Base-by-base conservation (phyloP, 2,113 vertebrate species). In the Microcebus tavaratra region DNA sequence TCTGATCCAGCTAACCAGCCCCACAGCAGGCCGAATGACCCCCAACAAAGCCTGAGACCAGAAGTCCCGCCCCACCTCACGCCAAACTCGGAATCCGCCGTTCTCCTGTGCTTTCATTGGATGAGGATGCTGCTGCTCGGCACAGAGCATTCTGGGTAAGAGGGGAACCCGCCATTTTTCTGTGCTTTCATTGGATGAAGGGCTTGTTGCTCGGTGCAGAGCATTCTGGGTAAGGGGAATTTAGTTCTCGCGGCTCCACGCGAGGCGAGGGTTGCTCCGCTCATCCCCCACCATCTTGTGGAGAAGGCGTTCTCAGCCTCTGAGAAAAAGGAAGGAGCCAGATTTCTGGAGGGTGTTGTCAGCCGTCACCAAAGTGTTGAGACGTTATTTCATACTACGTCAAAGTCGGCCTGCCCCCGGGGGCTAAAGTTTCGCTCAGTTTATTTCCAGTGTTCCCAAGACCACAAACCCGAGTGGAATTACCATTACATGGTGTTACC, bases 131-230 rank as follows among this genome's bases (percentile, higher is more conserved):
- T 3, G 50, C 39, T 34, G 5, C 42, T 68, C 61, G 0, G 18
- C 6, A 5, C 88, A 65, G 39, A 85, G 88, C 61, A 50, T 36
- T 85, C 80, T 90, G 93, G 79, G 93, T 76, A 84, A 76, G 73
- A 14, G 12, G 17, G 2, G 5, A 45, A 39, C 13, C 53, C 20
- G 0, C 12, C n/a, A 14, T 9, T 68, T 18, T 57, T 12, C 12
- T 29, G 36, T 2, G 17, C 36, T 21, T n/a, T 76, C 48, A 95
- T 50, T 95, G 93, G 88, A 1, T n/a, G 50, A 78, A 39, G 0
- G 4, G 55, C 18, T 29, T 29, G 21, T 29, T 39, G 12, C 5
- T 3, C 6, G 2, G 2, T 7, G 18, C 3, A 25, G 18, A 8
- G 36, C 0, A 0, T 36, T 36, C 0, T 57, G 61, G 61, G 61